Evolutionary conservation across 2,113 vertebrate genomes (phyloP), one percentile per base, ranked within the genome.

Genomic region (Danionella cerebrum): DNA sequence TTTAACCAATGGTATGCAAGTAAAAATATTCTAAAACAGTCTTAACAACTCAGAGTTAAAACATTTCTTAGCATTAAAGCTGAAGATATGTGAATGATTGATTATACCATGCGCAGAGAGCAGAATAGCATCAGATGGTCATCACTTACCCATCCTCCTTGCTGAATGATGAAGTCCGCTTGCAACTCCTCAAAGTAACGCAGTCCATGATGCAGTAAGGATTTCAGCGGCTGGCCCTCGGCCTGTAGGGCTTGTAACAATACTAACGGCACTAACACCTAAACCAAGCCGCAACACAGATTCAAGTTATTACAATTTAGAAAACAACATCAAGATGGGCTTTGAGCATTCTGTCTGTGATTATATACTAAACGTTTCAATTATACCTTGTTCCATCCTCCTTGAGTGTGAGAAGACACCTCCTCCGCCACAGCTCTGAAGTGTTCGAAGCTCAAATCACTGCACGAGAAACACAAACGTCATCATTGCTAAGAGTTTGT

Each of bases 101-200:
- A n/a, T n/a, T n/a, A n/a, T n/a, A n/a, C n/a, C n/a, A n/a, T n/a
- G n/a, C n/a, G n/a, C n/a, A n/a, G n/a, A n/a, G n/a, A n/a, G n/a
- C n/a, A n/a, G n/a, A 33, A 33, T 33, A 33, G 1, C 29, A 33
- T 9, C 5, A 9, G 29, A 31, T 3, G 29, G 29, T 9, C 9
- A 33, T 16, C 67, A 83, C 95, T 89, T 89, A 98, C 96, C 94
- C 95, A 98, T 90, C 96, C 95, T 24, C 96, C 95, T 70, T 93
- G 92, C 62, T 93, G 90, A 62, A 91, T 86, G 78, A 98, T 90
- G 78, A 84, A 91, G 58, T 91, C 89, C 0, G 90, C 85, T 44
- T 87, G 85, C 4, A 74, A 79, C 57, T 98, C 95, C 74, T 97
- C 90, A 22, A 98, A 79, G 39, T 90, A 94, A 0, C 77, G 89